Percentiles rank a stretch among this genome's conserved stretches.
phyloP scores from a whole-genome alignment of 1,140 invertebrate species.

The Ostrea denselamellosa region DNA sequence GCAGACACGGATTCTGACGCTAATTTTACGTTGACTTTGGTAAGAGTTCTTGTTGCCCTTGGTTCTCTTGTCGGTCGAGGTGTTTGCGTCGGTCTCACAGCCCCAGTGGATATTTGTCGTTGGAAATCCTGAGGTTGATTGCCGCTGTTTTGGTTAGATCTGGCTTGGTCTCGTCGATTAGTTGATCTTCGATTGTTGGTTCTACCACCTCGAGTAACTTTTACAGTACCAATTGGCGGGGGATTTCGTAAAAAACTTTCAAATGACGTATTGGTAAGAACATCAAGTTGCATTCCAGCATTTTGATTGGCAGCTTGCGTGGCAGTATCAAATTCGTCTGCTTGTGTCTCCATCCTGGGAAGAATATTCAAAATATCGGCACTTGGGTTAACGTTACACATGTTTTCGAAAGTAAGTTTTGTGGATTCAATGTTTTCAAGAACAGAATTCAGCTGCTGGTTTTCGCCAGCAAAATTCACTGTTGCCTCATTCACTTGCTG shows the following conservation, averaged over 20 bases:
- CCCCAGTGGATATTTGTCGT: constrained; percentile 37
- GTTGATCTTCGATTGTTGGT: background rate
- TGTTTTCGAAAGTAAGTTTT: constrained; percentile 55
- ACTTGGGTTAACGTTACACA: constrained; percentile 51
- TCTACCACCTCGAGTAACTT: background rate
- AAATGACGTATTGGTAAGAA: constrained; percentile 46
- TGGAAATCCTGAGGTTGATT: background rate
- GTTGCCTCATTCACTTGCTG: constrained; percentile 57
- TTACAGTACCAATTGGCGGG: constrained; percentile 49
- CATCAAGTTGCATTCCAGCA: constrained; percentile 45
- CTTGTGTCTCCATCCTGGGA: constrained; percentile 59
- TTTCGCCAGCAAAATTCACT: constrained; percentile 49
- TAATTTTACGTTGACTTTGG: constrained; percentile 49
- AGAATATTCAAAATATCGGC: constrained; percentile 59
- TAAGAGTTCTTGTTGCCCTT: constrained; percentile 23
- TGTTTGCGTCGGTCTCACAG: constrained; percentile 51
- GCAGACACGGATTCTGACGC: constrained; percentile 40
- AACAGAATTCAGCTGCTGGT: constrained; percentile 53
- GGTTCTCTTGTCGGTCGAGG: constrained; percentile 30
- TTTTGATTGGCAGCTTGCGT: constrained; percentile 34
- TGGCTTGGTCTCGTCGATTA: background rate
- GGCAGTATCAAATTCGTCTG: constrained; percentile 59
- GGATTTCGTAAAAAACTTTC: constrained; percentile 49
- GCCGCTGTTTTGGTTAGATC: background rate
- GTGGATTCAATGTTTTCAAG: constrained; percentile 60